Base-by-base conservation (phyloP, 2,797 vertebrate species). In the Sebastes trivittatus region DNA sequence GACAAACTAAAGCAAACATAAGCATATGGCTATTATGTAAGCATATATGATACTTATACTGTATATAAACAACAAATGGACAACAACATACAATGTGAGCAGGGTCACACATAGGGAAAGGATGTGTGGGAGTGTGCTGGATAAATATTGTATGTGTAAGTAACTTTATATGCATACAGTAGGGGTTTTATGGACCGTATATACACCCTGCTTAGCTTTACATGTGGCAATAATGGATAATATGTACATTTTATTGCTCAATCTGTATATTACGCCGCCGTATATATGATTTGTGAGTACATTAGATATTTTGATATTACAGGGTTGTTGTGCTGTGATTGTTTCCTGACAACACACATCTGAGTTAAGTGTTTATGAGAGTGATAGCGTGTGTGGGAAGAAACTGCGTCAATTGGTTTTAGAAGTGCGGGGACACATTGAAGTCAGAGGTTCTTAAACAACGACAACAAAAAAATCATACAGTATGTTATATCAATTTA, bases 101-200 rank as follows among this genome's bases (percentile, higher is more conserved):
- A 68, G 55, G 67, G 56, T 66, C 70, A 18, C 58, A 68, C 71
- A 71, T n/a, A 75, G 34, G 23, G 34, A 25, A 63, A 29, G 0
- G 56, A 38, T 55, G 65, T 69, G 81, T 76, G 65, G 63, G 72
- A 65, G 75, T 67, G 61, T 60, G 23, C 34, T 71, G 58, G 23
- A 67, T 71, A 73, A 70, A 80, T 75, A 62, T 64, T 49, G 42
- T 9, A 72, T 60, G 11, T 77, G 59, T 68, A 25, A 20, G 27
- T 54, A 67, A 64, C 42, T 73, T 71, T 71, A n/a, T 55, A n/a
- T 74, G 56, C 22, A 62, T 29, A 63, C 42, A 81, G 60, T 52
- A 68, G 32, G 25, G 29, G 49, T 32, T 66, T 67, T 27, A 55
- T 63, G 36, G 20, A 67, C 29, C 64, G 27, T 29, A 13, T 59